Evolutionary conservation across 2,888 invertebrate species (phyloP), one percentile per base, ranked within the genome.

Genomic region (Spisula subtruncata): DNA sequence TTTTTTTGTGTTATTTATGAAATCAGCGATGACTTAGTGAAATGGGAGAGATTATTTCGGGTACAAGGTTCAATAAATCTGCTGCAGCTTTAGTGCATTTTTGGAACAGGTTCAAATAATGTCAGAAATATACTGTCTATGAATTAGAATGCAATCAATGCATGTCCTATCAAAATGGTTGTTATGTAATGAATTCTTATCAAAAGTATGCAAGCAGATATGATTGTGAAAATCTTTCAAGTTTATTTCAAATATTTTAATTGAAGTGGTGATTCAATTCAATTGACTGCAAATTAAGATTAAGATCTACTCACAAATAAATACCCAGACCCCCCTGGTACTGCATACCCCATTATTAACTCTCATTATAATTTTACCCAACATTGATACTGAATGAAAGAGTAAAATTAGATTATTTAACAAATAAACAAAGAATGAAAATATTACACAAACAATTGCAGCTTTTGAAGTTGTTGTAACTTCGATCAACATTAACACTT

Each of bases 401-500:
- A 25, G 12, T 66, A 10, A 66, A 66, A 25, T 66, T 12, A 66
- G n/a, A 66, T 25, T 41, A 41, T 41, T 41, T 66, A 66, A 66
- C 60, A 66, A 66, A 66, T 66, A 66, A 66, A 66, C 60, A 66
- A 66, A 66, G 25, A 66, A 10, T 10, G 60, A 66, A 25, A 25
- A 66, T n/a, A 66, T 41, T 41, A 25, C 20, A 66, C 60, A 66
- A 66, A 66, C 60, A 25, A 66, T 66, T 66, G 60, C 25, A 25
- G 25, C n/a, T 66, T 25, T n/a, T n/a, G 25, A 25, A n/a, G 25
- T 66, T 60, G n/a, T 6, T 20, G n/a, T 66, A 66, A n/a, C 60
- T 66, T 66, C 25, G 60, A 66, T 66, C 60, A n/a, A 25, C 60
- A 25, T 25, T 8, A 66, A 20, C n/a, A 66, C 25, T 66, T n/a